Evolutionary conservation across 2,888 invertebrate species (phyloP).

Genomic region (Desoria tigrina): DNA sequence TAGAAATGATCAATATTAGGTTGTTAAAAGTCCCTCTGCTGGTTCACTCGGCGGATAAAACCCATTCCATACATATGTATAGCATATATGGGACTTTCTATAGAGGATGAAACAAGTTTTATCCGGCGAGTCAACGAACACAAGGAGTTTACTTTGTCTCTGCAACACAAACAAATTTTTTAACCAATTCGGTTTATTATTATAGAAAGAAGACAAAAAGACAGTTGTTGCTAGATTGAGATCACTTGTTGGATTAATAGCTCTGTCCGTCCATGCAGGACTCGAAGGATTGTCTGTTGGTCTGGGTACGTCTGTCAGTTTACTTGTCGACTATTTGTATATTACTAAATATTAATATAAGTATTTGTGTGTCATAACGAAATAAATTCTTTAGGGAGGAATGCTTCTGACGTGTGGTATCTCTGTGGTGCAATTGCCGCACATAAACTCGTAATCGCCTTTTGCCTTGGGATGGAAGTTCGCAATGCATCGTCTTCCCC

Average conservation of each 20-base stretch:
- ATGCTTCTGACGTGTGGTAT: conserved; percentile 67
- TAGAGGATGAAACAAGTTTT: no score
- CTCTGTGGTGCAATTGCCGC: conserved; percentile 82
- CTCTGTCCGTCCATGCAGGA: conserved; percentile 80
- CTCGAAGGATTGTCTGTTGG: conserved; percentile 85
- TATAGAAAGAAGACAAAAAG: conserved; percentile 45
- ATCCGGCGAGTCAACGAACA: no score
- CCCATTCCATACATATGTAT: no score
- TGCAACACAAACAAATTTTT: background rate
- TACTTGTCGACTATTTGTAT: no score
- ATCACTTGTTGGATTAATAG: conserved; percentile 77
- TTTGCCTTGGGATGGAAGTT: conserved; percentile 83
- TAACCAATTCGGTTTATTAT: conserved; percentile 8
- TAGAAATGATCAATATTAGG: no score
- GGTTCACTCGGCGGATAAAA: no score
- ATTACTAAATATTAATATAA: background rate
- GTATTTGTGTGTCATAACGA: background rate
- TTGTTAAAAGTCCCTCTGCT: no score
- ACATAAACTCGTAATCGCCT: conserved; percentile 83
- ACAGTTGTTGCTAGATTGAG: conserved; percentile 60
- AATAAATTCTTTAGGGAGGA: conserved; percentile 57
- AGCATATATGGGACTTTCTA: no score
- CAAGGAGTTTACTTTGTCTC: background rate
- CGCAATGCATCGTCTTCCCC: conserved; percentile 50
- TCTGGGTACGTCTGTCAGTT: conserved; percentile 66